These are phyloP conservation scores for Villa cingulata DNA, from an alignment of 2,888 invertebrate species.

Conservation along the genomic window DNA sequence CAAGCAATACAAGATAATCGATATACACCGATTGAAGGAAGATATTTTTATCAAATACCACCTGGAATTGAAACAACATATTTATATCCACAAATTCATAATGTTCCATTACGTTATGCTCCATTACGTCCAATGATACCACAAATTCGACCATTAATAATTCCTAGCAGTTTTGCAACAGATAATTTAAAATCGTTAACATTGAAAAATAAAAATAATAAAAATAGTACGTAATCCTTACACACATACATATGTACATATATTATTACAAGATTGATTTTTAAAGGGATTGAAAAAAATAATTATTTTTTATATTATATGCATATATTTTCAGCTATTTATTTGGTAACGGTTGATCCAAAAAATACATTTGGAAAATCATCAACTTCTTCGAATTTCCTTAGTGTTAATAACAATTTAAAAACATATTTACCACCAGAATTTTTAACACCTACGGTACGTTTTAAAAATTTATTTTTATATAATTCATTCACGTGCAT, in stretches of 20 bases:
- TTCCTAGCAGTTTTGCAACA: slow-evolving; percentile 28
- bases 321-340: not conserved
- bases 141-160: slow-evolving; percentile 24
- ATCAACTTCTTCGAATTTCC: not conserved
- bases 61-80: slow-evolving; percentile 46
- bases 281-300: no score
- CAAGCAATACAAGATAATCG: slow-evolving; percentile 41
- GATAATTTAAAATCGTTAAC: not conserved
- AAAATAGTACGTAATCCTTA: not conserved
- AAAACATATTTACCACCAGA: not conserved
- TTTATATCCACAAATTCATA: slow-evolving; percentile 37
- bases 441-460: not conserved
- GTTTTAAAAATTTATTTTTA: not conserved
- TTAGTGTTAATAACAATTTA: not conserved
- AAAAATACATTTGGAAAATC: not conserved
- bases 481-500: no score
- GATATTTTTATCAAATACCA: slow-evolving; percentile 32
- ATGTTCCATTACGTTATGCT: slow-evolving; percentile 19
- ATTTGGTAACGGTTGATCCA: not conserved
- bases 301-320: no score
- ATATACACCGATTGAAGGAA: slow-evolving; percentile 40
- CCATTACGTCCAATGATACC: slow-evolving; percentile 23
- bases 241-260: no score
- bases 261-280: no score
- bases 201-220: not conserved